A percentile compares a stretch with the other conserved stretches of the same genome.
These are phyloP conservation scores for Formica aserva DNA, from an alignment of 2,888 invertebrate genomes.

Conservation along the genomic window DNA sequence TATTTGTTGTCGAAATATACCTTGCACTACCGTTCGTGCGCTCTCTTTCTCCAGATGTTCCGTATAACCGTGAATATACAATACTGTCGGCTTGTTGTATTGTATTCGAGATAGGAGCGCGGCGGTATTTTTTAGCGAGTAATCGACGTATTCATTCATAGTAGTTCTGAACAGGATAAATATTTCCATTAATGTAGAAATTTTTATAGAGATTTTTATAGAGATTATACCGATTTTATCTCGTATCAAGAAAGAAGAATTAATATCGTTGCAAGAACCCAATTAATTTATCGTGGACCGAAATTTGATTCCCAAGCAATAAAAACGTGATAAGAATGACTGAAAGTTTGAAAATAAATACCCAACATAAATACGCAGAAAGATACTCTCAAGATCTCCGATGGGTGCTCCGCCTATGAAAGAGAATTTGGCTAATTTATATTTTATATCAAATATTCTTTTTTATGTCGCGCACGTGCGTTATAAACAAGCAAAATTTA, in stretches of 20 bases:
- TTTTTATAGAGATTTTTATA: neutral
- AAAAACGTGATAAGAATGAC: neutral
- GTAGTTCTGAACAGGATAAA: constrained; percentile 45
- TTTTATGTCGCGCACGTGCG: neutral
- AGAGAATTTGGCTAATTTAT: neutral
- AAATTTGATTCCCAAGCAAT: neutral
- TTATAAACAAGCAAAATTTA: neutral
- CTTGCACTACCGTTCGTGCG: constrained; percentile 80
- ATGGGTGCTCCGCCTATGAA: constrained; percentile 44
- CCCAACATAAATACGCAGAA: constrained; percentile 72
- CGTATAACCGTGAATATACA: constrained; percentile 86
- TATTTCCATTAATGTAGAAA: neutral
- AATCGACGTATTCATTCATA: constrained; percentile 51
- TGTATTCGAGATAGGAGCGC: constrained; percentile 16
- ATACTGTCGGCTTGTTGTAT: constrained; percentile 75
- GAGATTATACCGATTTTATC: neutral
- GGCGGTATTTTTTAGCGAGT: neutral
- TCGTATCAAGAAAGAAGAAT: neutral
- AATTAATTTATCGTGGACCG: neutral
- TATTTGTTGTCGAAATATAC: constrained; percentile 63
- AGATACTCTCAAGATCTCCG: constrained; percentile 54
- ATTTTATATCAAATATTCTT: neutral
- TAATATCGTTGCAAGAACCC: constrained; percentile 16
- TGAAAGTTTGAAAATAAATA: constrained; percentile 52
- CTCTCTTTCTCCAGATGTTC: constrained; percentile 84